A percentile compares a stretch with the other conserved stretches of the same genome.
Evolutionary conservation across 2,888 invertebrate species (phyloP).

Genomic region (Drosophila pseudotalamancana): DNA sequence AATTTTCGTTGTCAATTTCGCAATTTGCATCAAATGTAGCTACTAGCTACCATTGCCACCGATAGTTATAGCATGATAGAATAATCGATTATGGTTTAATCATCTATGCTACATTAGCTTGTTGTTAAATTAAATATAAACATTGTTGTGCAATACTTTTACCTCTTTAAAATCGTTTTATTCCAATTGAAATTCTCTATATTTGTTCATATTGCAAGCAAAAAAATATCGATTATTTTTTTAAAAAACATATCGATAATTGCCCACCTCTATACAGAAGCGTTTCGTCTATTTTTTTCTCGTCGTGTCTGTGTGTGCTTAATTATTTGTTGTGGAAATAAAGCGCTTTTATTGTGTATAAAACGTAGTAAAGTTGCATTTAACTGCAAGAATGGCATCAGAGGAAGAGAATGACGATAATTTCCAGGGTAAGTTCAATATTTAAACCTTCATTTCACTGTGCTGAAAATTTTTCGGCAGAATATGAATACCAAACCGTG

Average conservation of each 20-base stretch:
- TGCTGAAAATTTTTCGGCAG: conserved; percentile 60
- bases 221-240: conserved; percentile 15
- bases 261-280: conserved; percentile 36
- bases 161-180: too few species aligned
- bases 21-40: too few species aligned
- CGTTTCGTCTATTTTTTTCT: conserved; percentile 66
- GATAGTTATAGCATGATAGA: not conserved
- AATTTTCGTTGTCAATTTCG: too few species aligned
- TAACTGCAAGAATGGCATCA: conserved; percentile 89
- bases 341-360: conserved; percentile 69
- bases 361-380: conserved; percentile 61
- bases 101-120: not conserved
- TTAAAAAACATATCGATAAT: conserved; percentile 18
- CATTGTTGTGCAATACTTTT: not conserved
- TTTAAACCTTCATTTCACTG: conserved; percentile 41
- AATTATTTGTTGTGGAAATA: conserved; percentile 73
- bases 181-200: too few species aligned
- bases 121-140: too few species aligned
- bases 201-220: too few species aligned
- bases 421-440: conserved; percentile 90
- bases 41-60: conserved; percentile 22
- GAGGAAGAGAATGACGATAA: conserved; percentile 95
- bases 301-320: conserved; percentile 77
- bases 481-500: conserved; percentile 68
- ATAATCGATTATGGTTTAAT: not conserved